Percentiles rank a stretch among this genome's conserved stretches.
Evolutionary conservation across 2,888 invertebrate species (phyloP).

Genomic region (Melanotus villosus): DNA sequence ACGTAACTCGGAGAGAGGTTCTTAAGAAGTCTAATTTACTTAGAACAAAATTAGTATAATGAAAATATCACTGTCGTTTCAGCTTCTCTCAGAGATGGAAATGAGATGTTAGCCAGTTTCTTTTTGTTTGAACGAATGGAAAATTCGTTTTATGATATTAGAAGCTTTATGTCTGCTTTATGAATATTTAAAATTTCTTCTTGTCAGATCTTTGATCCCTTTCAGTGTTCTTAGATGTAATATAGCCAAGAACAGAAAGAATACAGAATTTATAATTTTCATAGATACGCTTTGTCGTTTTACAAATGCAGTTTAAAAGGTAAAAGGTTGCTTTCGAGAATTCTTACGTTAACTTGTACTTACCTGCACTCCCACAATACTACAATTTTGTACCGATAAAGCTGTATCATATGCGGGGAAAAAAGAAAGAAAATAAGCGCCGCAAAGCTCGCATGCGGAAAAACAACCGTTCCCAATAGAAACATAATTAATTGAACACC

Average conservation of each 20-base stretch:
- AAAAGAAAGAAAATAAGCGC: background rate
- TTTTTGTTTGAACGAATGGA: constrained; percentile 65
- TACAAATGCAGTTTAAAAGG: constrained; percentile 45
- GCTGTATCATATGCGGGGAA: background rate
- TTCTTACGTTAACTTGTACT: constrained; percentile 6
- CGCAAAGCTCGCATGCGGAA: constrained; percentile 29
- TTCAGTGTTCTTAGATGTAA: constrained; percentile 50
- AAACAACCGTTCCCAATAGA: constrained; percentile 9
- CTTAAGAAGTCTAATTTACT: constrained; percentile 60
- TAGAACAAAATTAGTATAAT: constrained; percentile 63
- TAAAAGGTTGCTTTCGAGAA: constrained; percentile 34
- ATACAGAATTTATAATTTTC: constrained; percentile 53
- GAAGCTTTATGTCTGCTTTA: constrained; percentile 66
- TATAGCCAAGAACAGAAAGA: constrained; percentile 53
- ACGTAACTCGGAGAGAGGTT: constrained; percentile 50
- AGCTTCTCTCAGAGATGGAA: constrained; percentile 59
- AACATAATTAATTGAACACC: constrained; percentile 17
- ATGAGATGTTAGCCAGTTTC: constrained; percentile 58
- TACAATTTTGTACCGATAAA: background rate
- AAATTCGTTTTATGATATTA: constrained; percentile 67
- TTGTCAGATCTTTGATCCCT: constrained; percentile 51
- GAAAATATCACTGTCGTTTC: constrained; percentile 65
- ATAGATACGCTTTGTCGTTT: constrained; percentile 48
- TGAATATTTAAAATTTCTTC: constrained; percentile 66
- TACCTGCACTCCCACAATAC: background rate